These are phyloP conservation scores for Drosophila buzzatii DNA, from an alignment of 2,888 invertebrate genomes.

Conservation along the genomic window DNA sequence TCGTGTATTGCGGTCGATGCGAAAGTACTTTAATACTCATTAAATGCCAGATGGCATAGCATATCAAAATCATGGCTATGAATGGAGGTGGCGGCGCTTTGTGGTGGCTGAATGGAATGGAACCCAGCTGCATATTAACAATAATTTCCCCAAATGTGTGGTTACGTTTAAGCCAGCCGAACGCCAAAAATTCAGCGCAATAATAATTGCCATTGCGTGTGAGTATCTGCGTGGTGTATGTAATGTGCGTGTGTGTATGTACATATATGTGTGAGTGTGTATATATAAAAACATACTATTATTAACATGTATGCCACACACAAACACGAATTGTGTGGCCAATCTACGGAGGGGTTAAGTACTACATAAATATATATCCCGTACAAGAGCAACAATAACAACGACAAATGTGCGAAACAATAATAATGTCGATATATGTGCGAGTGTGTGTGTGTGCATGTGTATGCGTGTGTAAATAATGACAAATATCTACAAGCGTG, in stretches of 20 bases:
- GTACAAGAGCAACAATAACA: slow-evolving; percentile 51
- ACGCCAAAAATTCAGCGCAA: slow-evolving; percentile 62
- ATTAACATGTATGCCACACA: slow-evolving; percentile 54
- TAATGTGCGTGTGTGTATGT: background rate
- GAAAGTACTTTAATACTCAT: slow-evolving; percentile 22
- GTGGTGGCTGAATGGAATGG: slow-evolving; percentile 32
- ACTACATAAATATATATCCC: slow-evolving; percentile 37
- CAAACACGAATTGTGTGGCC: slow-evolving; percentile 34
- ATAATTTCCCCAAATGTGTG: slow-evolving; percentile 79
- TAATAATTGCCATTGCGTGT: slow-evolving; percentile 52
- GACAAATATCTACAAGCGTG: slow-evolving; percentile 35
- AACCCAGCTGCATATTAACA: slow-evolving; percentile 79
- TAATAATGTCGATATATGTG: slow-evolving; percentile 35
- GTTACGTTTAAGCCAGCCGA: slow-evolving; percentile 77
- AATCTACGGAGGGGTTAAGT: slow-evolving; percentile 48
- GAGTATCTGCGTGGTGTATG: slow-evolving; percentile 3
- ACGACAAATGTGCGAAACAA: slow-evolving; percentile 56
- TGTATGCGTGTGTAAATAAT: slow-evolving; percentile 42
- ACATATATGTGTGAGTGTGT: background rate
- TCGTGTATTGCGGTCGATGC: slow-evolving; percentile 15
- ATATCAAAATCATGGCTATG: slow-evolving; percentile 4
- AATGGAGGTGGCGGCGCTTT: slow-evolving; percentile 26
- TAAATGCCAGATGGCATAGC: slow-evolving; percentile 28
- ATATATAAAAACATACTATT: slow-evolving; percentile 39
- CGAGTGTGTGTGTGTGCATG: background rate